Evolutionary conservation across 2,888 invertebrate species (phyloP).

Genomic region (Drosophila affinis): DNA sequence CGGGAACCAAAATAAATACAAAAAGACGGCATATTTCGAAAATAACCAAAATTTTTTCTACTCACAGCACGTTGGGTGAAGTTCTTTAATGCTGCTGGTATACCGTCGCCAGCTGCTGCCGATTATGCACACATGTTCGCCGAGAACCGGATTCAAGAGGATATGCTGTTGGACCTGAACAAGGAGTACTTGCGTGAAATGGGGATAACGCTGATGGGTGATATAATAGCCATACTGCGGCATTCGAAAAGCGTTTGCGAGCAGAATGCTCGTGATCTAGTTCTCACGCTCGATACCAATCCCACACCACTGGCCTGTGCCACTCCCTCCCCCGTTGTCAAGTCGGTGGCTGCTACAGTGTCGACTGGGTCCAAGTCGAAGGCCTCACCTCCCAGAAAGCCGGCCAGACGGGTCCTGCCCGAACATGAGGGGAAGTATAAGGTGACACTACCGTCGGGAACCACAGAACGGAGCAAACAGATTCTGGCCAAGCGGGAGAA

Average conservation of each 20-base stretch:
- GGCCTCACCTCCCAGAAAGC: conserved; percentile 70
- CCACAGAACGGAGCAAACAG: conserved; percentile 85
- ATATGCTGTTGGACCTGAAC: conserved; percentile 93
- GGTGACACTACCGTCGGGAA: conserved; percentile 85
- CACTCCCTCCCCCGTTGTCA: conserved; percentile 49
- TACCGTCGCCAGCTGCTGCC: conserved; percentile 89
- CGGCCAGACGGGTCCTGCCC: conserved; percentile 83
- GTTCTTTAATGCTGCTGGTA: conserved; percentile 93
- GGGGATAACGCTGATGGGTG: conserved; percentile 91
- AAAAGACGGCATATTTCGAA: background rate
- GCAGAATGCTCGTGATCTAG: conserved; percentile 86
- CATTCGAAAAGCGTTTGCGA: conserved; percentile 87
- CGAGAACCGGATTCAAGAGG: conserved; percentile 92
- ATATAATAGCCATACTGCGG: conserved; percentile 88
- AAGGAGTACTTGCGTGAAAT: conserved; percentile 94
- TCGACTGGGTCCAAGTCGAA: conserved; percentile 21
- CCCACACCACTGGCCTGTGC: conserved; percentile 81
- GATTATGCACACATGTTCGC: conserved; percentile 94
- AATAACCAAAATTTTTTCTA: background rate
- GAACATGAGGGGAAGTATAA: conserved; percentile 86
- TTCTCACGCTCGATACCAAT: conserved; percentile 86
- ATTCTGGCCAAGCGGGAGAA: conserved; percentile 83
- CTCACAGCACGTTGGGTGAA: conserved; percentile 88
- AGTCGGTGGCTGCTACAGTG: conserved; percentile 6
- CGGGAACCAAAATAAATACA: conserved; percentile 15